Base-by-base conservation (phyloP, 2,888 invertebrate species). In the Matsumyia berberina region DNA sequence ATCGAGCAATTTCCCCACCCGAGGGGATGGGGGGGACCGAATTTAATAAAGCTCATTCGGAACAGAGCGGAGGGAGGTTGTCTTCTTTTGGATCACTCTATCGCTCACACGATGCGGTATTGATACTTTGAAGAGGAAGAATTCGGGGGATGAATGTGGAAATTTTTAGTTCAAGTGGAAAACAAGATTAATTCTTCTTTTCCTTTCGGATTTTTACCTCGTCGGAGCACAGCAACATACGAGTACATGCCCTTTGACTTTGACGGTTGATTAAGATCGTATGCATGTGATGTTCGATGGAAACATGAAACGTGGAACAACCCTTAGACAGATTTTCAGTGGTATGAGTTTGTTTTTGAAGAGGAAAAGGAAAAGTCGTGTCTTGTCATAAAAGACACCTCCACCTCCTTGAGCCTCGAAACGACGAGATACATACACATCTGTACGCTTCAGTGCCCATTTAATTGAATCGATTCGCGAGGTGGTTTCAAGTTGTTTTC, bases 101-200 rank as follows among this genome's bases (percentile, higher is more conserved):
- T 31, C 53, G 8, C 33, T 66, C 69, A 51, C 66, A 70, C n/a
- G n/a, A n/a, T 49, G 44, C 53, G 49, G 69, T 85, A 85, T 85
- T 76, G 74, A 85, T 80, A 76, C 69, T 69, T 76, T 82, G 76
- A 62, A 81, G 67, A 67, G 51, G 69, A 76, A 33, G 67, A n/a
- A n/a, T 29, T 46, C n/a, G 6, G 12, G 24, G 67, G 33, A 29
- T 19, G 67, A 70, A 82, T 62, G 69, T 69, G 19, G 37, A 64
- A 67, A 46, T 80, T 80, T 80, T 76, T 44, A 80, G 64, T 64
- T 85, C 85, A 85, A 85, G 85, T 80, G 85, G 80, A 85, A 85
- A 85, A 85, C 85, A 85, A 85, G 80, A 85, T 85, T 85, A 79
- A 80, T 85, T 85, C 79, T 80, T 80, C 37, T 85, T 85, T 85